phyloP scores from a whole-genome alignment of 2,113 vertebrate species.

The Centropristis striata region DNA sequence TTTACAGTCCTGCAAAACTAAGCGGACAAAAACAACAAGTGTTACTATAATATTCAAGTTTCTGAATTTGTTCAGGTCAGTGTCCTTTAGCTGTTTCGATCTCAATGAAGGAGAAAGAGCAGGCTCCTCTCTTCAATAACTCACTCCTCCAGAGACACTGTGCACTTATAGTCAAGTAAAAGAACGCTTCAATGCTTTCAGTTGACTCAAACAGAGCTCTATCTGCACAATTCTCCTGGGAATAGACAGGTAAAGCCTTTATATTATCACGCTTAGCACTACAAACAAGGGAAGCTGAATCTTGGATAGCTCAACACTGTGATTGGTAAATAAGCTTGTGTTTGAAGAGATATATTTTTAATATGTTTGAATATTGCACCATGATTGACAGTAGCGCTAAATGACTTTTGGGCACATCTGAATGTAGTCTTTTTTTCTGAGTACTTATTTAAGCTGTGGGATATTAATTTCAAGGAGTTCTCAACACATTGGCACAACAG shows the following conservation, averaged over 20 bases:
- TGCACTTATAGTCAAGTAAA: conserved; percentile 19
- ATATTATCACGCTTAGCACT: conserved; percentile 11
- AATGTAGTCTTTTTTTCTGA: neutral
- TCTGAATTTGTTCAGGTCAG: neutral
- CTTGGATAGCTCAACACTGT: neutral
- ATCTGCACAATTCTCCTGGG: conserved; percentile 19
- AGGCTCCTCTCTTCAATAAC: conserved; percentile 1
- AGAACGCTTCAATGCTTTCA: conserved; percentile 18
- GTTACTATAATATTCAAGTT: neutral
- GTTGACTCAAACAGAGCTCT: neutral
- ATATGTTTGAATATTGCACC: neutral
- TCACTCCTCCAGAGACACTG: conserved; percentile 30
- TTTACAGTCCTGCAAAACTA: neutral
- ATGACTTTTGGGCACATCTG: neutral
- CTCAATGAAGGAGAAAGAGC: conserved; percentile 13
- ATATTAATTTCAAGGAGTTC: neutral
- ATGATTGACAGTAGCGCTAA: neutral
- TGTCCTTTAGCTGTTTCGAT: conserved; percentile 17
- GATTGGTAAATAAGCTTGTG: neutral
- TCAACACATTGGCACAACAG: neutral
- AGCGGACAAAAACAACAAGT: neutral
- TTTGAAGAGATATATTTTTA: neutral
- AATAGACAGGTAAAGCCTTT: conserved; percentile 37
- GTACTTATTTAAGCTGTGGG: neutral
- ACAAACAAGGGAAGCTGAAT: neutral